Base-by-base conservation (phyloP, 2,888 invertebrate genomes). In the Eulithis testata region DNA sequence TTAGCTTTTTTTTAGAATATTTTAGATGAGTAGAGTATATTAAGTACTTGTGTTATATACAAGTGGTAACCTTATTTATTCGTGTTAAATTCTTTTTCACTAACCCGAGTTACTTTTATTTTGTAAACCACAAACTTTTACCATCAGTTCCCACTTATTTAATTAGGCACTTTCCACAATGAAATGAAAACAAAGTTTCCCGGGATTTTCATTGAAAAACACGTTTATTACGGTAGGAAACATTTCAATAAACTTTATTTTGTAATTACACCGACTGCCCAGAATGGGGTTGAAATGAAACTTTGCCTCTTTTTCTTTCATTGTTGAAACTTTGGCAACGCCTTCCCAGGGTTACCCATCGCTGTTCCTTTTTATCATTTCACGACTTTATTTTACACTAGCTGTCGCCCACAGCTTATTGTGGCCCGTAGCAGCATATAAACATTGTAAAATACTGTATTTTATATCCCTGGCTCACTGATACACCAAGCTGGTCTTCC, bases 181-280 rank as follows among this genome's bases (percentile, higher is more conserved):
- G 62, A 59, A 52, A 59, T 62, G 54, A 59, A 63, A 60, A 51
- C 68, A 55, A 69, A 68, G 60, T 69, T 64, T 60, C 49, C 60
- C 49, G 44, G 57, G 64, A 44, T 58, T 70, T 61, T 27, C 63
- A 66, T 66, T 66, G 54, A 69, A 68, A 72, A 73, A 71, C 67
- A 68, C 61, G 64, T 67, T 68, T 66, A 66, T 62, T 65, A 68
- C 68, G 49, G 51, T 54, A 65, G 63, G 66, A 69, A 73, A 67
- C 68, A 63, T 63, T 69, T 73, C 53, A 61, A 67, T 55, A 68
- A 72, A 73, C 65, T 72, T 71, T 68, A 66, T 66, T 58, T 61
- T 68, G 67, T 72, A 70, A 72, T 70, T 72, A 72, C 67, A 64
- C 62, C 60, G 61, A 66, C 69, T 70, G 68, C 63, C 65, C 59